These are phyloP conservation scores for Aegotheles bennettii DNA, from an alignment of 2,113 vertebrate genomes.

Conservation along the genomic window DNA sequence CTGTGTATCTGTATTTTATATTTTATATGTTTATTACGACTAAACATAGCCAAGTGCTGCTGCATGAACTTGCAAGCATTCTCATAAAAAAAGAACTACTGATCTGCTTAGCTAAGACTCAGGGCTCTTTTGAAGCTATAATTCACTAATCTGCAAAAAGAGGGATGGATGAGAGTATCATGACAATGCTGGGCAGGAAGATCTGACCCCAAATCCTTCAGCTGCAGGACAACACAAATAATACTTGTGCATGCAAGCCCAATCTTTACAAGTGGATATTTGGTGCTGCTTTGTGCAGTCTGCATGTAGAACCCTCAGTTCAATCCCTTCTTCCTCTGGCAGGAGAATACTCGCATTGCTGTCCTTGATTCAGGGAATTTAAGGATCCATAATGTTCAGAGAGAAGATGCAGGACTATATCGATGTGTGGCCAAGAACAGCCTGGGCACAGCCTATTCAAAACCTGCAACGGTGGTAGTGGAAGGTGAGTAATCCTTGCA, in stretches of 20 bases:
- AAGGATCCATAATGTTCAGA: slow-evolving; percentile 92
- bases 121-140: not conserved
- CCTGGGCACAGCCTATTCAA: slow-evolving; percentile 91
- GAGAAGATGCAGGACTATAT: slow-evolving; percentile 92
- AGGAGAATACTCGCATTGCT: slow-evolving; percentile 86
- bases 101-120: not conserved
- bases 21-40: not conserved
- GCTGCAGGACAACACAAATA: not conserved
- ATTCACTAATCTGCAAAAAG: not conserved
- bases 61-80: not conserved
- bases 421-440: slow-evolving; percentile 94
- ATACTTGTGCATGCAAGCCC: not conserved
- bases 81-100: not conserved
- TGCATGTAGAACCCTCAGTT: not conserved
- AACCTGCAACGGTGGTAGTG: slow-evolving; percentile 85
- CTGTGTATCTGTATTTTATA: not conserved
- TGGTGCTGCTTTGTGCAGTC: not conserved
- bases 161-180: not conserved
- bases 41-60: not conserved
- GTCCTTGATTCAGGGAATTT: slow-evolving; percentile 90
- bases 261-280: not conserved
- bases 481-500: slow-evolving; percentile 78
- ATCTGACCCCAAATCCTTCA: not conserved
- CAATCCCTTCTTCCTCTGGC: not conserved
- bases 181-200: not conserved